Evolutionary conservation across 1,140 invertebrate genomes (phyloP), one percentile per base, ranked within the genome.

Genomic region (Myzus persicae): DNA sequence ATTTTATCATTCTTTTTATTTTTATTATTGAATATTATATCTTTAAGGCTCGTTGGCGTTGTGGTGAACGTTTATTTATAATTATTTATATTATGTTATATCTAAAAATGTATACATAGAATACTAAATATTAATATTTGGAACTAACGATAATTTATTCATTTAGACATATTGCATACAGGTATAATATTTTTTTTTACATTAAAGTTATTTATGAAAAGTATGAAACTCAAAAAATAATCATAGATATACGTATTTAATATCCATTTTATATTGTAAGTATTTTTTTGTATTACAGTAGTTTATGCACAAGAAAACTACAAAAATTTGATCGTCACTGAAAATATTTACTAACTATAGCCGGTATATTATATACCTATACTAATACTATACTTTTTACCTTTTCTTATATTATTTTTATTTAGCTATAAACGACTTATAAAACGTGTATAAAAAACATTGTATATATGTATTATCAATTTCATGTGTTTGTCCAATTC

Each of bases 181-280:
- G 59, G 31, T 18, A 67, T 67, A 18, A 14, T 31, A 59, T 59
- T 67, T n/a, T 54, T 48, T 31, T 59, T n/a, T 67, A n/a, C 31
- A 67, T 67, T n/a, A 67, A n/a, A 76, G n/a, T n/a, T 76, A n/a
- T 67, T 76, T 76, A 76, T 67, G 20, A 76, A 51, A 59, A n/a
- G 6, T n/a, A 18, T n/a, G 14, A 2, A n/a, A n/a, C 11, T 76
- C 59, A 76, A 76, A n/a, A 67, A n/a, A n/a, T 76, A 7, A n/a
- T 18, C 59, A 76, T n/a, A 67, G 31, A 9, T 76, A 9, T 76
- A 59, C 31, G 14, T 18, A n/a, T 18, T 76, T 76, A 76, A 67
- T 76, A 76, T n/a, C 14, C 5, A 76, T 76, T 76, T 18, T 76
- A 76, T n/a, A 36, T 76, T n/a, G 59, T 76, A n/a, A 4, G 59